phyloP scores from a whole-genome alignment of 1,140 invertebrate genomes.

The Drosophila littoralis region DNA sequence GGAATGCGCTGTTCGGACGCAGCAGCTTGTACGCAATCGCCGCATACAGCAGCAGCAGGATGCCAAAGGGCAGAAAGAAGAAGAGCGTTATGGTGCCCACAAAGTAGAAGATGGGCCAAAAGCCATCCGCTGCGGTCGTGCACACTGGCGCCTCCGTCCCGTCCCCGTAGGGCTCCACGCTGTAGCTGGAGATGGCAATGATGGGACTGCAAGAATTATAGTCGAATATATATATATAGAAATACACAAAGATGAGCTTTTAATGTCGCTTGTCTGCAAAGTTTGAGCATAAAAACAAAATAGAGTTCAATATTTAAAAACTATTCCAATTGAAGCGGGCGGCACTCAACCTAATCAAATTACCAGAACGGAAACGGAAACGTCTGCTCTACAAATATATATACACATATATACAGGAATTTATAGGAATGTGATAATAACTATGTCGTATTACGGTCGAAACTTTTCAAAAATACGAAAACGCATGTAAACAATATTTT shows the following conservation, averaged over 20 bases:
- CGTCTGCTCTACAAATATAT: slow-evolving; percentile 51
- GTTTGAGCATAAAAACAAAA: slow-evolving; percentile 57
- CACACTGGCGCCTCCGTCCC: slow-evolving; percentile 89
- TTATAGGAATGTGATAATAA: slow-evolving; percentile 2
- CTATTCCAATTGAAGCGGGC: slow-evolving; percentile 49
- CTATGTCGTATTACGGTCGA: slow-evolving; percentile 24
- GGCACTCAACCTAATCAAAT: slow-evolving; percentile 70
- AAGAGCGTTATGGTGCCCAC: slow-evolving; percentile 91
- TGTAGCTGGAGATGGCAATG: slow-evolving; percentile 89
- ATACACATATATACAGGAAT: slow-evolving; percentile 18
- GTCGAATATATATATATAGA: slow-evolving; percentile 13
- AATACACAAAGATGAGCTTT: slow-evolving; percentile 13
- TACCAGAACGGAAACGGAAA: slow-evolving; percentile 68
- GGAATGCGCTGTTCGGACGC: slow-evolving; percentile 84
- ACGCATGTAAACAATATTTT: slow-evolving; percentile 17
- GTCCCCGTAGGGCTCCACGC: slow-evolving; percentile 88
- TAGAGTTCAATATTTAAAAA: slow-evolving; percentile 54
- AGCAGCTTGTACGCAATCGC: slow-evolving; percentile 91
- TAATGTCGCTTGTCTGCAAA: slow-evolving; percentile 58
- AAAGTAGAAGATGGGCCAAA: slow-evolving; percentile 92
- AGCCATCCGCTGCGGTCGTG: slow-evolving; percentile 88
- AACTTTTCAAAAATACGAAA: slow-evolving; percentile 9
- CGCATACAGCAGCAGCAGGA: slow-evolving; percentile 93
- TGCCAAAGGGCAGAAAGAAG: slow-evolving; percentile 92
- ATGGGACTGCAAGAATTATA: slow-evolving; percentile 89